Percentiles rank a stretch among this genome's conserved stretches.
Evolutionary conservation across 2,888 invertebrate genomes (phyloP).

Genomic region (Lysandra coridon): DNA sequence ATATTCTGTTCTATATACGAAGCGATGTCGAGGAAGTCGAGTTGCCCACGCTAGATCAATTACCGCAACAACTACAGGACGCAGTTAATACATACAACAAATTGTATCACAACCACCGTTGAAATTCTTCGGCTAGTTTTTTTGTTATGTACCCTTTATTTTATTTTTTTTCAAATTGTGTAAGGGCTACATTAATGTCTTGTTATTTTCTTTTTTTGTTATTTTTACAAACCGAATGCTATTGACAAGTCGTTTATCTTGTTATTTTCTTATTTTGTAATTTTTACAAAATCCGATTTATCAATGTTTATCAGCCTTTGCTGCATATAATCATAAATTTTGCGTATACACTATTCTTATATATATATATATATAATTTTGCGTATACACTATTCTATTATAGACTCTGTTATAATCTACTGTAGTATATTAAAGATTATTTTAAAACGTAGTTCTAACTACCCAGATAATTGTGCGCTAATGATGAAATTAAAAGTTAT

Average conservation of each 20-base stretch:
- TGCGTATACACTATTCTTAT: background rate
- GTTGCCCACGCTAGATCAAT: slow-evolving; percentile 54
- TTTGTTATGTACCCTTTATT: background rate
- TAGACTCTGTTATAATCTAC: background rate
- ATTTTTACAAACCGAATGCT: background rate
- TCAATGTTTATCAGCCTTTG: background rate
- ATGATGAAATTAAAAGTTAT: background rate
- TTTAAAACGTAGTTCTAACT: background rate
- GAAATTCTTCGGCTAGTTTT: background rate
- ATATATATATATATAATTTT: background rate
- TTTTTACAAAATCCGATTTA: no score
- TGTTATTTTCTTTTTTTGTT: background rate
- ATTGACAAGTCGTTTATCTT: background rate
- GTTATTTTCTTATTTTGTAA: background rate
- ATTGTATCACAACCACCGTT: slow-evolving; percentile 24
- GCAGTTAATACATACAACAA: slow-evolving; percentile 62
- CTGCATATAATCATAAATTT: background rate
- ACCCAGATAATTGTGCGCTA: background rate
- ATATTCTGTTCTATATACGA: slow-evolving; percentile 87
- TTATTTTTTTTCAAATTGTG: background rate
- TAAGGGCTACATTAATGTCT: background rate
- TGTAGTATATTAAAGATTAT: background rate
- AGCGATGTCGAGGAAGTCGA: slow-evolving; percentile 67
- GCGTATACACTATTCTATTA: background rate
- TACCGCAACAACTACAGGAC: slow-evolving; percentile 60